Conservation (phyloP, 1,140 invertebrate species). For the Xylocopa sonorina region DNA sequence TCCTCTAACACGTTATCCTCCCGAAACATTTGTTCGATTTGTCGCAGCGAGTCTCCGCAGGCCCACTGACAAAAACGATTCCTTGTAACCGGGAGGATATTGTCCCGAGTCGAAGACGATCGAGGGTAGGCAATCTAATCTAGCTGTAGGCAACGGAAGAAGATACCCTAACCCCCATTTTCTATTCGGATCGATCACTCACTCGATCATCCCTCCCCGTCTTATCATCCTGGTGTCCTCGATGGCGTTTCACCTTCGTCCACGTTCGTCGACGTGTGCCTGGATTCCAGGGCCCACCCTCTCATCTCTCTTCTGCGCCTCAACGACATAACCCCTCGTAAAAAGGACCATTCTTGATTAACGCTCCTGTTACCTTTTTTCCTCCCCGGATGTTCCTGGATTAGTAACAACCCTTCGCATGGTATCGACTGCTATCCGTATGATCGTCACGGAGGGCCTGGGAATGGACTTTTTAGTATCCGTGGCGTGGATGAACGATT, state of each 20-base stretch:
- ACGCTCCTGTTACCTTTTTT: constrained; percentile 46
- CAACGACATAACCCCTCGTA: constrained; percentile 53
- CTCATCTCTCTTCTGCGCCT: constrained; percentile 6
- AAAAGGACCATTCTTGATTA: constrained; percentile 72
- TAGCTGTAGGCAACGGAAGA: constrained; percentile 65
- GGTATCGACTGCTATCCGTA: constrained; percentile 1
- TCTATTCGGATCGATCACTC: constrained; percentile 70
- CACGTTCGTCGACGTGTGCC: constrained; percentile 37
- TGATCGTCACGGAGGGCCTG: not conserved
- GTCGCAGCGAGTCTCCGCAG: constrained; percentile 13
- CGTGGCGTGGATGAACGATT: not conserved
- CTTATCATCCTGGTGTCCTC: constrained; percentile 55
- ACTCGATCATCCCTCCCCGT: constrained; percentile 70
- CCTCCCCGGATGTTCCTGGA: not conserved
- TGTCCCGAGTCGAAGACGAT: constrained; percentile 46
- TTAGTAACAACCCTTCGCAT: not conserved
- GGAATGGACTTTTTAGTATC: not conserved
- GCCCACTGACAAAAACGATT: constrained; percentile 38
- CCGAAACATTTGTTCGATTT: constrained; percentile 4
- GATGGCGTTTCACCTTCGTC: constrained; percentile 43
- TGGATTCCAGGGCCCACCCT: not conserved
- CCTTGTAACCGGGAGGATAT: constrained; percentile 53
- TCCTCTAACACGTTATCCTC: not conserved
- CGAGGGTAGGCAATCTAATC: constrained; percentile 76
- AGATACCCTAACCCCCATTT: constrained; percentile 57